phyloP scores from a whole-genome alignment of 2,113 vertebrate genomes.

The Solea senegalensis region DNA sequence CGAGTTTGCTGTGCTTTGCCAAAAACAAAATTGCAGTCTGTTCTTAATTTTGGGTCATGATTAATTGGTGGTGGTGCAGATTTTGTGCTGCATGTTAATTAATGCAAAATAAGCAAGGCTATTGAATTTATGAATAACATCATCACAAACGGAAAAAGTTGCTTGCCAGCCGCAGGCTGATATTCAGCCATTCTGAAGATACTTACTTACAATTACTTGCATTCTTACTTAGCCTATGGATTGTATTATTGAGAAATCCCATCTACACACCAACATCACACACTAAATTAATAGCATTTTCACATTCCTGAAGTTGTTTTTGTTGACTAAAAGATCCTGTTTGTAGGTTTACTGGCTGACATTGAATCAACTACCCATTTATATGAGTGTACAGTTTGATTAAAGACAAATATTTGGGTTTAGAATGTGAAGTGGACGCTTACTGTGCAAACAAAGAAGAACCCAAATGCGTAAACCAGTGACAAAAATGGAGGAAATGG shows the following conservation, averaged over 20 bases:
- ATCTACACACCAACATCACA: neutral
- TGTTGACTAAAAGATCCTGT: conserved; percentile 15
- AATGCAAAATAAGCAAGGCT: conserved; percentile 62
- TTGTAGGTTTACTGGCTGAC: too few species aligned
- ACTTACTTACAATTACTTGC: conserved; percentile 38
- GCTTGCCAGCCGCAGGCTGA: conserved; percentile 31
- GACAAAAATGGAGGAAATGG: too few species aligned
- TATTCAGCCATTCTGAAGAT: conserved; percentile 47
- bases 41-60: conserved; percentile 62
- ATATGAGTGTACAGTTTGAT: too few species aligned
- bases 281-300: conserved; percentile 18
- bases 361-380: too few species aligned
- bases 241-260: conserved; percentile 5
- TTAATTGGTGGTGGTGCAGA: conserved; percentile 50
- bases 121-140: conserved; percentile 66
- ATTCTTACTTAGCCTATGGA: conserved; percentile 21
- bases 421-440: too few species aligned
- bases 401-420: too few species aligned
- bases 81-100: conserved; percentile 56
- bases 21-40: conserved; percentile 60
- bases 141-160: conserved; percentile 39
- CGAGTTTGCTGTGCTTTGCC: conserved; percentile 52
- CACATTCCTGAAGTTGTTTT: conserved; percentile 42
- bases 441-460: too few species aligned
- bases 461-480: too few species aligned